Conservation (phyloP, 2,113 vertebrate species). For the Silurus meridionalis region DNA sequence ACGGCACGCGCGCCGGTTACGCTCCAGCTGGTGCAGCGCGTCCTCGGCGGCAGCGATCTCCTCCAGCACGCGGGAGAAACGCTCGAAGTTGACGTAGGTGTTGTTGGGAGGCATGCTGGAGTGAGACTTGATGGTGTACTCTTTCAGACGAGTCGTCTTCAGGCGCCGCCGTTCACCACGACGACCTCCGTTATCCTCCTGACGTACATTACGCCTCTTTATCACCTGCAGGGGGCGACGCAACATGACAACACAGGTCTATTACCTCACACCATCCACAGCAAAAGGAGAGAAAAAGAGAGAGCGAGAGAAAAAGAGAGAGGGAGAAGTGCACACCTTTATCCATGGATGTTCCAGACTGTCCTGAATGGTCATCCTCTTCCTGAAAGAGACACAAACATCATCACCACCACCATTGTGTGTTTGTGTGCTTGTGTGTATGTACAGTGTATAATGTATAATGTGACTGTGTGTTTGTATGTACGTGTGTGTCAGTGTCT, state of each 20-base stretch:
- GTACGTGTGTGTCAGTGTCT: not conserved
- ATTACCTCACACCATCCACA: not conserved
- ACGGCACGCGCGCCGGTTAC: conserved; percentile 82
- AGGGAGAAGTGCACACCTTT: conserved; percentile 77
- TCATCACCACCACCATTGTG: not conserved
- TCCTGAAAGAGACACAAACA: conserved; percentile 70
- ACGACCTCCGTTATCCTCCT: conserved; percentile 84
- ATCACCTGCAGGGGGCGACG: conserved; percentile 77
- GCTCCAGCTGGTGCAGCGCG: conserved; percentile 84
- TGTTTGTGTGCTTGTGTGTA: not conserved
- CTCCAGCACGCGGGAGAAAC: conserved; percentile 94
- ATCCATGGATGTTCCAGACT: conserved; percentile 97
- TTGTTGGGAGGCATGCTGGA: conserved; percentile 99
- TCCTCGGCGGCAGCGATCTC: conserved; percentile 88
- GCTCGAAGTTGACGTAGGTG: conserved; percentile 95
- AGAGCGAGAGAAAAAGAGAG: not conserved
- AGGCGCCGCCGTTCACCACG: conserved; percentile 85
- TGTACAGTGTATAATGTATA: too few relatives aligned
- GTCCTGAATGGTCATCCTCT: conserved; percentile 92
- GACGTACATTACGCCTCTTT: conserved; percentile 89
- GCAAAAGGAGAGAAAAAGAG: not conserved
- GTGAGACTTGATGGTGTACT: conserved; percentile 98
- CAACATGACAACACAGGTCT: not conserved
- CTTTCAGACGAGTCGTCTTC: conserved; percentile 94
- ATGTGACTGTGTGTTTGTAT: not conserved